Conservation (phyloP, 2,888 invertebrate genomes). For the Petrolisthes cinctipes region DNA sequence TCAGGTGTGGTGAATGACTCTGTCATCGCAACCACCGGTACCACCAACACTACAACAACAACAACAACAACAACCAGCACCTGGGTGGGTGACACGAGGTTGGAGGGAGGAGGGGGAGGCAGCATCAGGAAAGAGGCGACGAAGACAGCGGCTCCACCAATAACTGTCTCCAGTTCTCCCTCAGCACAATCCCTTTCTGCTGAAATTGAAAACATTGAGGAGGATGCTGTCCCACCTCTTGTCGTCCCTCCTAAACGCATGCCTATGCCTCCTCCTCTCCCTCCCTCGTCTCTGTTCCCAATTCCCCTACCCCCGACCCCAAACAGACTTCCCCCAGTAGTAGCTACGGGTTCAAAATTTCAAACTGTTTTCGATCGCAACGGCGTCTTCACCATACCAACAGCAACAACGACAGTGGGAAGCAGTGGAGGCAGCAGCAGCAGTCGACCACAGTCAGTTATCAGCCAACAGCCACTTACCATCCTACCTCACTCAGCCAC, state of each 20-base stretch:
- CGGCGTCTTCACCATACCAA: constrained; percentile 36
- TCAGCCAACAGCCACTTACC: constrained; percentile 32
- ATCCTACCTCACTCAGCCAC: constrained; percentile 8
- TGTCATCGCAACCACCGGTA: background rate
- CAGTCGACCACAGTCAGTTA: constrained; percentile 3
- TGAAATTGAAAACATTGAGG: background rate
- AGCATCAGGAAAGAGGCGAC: background rate
- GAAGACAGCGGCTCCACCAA: background rate
- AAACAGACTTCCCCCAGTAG: constrained; percentile 9
- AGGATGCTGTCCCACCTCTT: background rate
- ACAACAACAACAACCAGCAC: background rate
- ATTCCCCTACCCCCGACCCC: constrained; percentile 1
- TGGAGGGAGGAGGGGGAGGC: background rate
- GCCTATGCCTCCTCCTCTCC: background rate
- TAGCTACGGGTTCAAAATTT: constrained; percentile 23
- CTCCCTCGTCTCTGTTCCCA: constrained; percentile 4
- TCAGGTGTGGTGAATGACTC: background rate
- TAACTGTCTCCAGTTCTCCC: background rate
- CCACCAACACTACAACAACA: background rate
- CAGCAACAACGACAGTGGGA: background rate
- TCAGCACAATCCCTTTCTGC: background rate
- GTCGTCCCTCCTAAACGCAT: background rate
- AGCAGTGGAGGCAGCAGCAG: background rate
- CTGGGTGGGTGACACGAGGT: background rate
- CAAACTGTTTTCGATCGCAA: constrained; percentile 27